Conservation (phyloP, 2,113 vertebrate species). For the Dolichotis patagonum region DNA sequence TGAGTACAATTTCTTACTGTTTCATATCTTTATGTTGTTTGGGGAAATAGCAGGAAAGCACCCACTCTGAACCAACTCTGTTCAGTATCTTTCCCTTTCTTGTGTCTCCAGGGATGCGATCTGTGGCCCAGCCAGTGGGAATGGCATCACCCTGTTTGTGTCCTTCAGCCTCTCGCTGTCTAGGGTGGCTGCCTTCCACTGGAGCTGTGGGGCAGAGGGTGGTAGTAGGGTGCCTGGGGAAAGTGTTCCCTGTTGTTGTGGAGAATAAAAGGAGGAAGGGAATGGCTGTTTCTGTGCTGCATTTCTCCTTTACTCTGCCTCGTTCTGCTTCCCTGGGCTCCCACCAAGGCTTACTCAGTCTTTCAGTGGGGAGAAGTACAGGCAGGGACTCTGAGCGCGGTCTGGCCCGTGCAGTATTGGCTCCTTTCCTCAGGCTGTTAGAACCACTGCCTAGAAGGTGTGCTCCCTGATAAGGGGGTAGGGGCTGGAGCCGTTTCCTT, state of each 20-base stretch:
- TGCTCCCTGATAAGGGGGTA: not conserved
- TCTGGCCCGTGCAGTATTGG: not conserved
- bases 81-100: not conserved
- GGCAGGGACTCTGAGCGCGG: not conserved
- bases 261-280: not conserved
- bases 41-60: not conserved
- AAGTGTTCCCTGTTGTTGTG: not conserved
- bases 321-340: not conserved
- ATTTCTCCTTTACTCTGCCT: not conserved
- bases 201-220: no score
- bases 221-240: not conserved
- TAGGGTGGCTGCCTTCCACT: not conserved
- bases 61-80: not conserved
- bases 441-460: not conserved
- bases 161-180: not conserved
- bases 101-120: not conserved
- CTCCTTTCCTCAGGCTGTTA: not conserved
- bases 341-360: not conserved
- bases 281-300: not conserved
- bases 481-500: not conserved
- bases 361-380: not conserved
- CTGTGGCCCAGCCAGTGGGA: not conserved
- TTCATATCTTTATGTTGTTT: not conserved
- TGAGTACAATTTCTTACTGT: not conserved
- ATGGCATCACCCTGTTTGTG: not conserved